Percentiles rank a stretch among this genome's conserved stretches.
Evolutionary conservation across 2,113 vertebrate genomes (phyloP).

Genomic region (Megaptera novaeangliae): DNA sequence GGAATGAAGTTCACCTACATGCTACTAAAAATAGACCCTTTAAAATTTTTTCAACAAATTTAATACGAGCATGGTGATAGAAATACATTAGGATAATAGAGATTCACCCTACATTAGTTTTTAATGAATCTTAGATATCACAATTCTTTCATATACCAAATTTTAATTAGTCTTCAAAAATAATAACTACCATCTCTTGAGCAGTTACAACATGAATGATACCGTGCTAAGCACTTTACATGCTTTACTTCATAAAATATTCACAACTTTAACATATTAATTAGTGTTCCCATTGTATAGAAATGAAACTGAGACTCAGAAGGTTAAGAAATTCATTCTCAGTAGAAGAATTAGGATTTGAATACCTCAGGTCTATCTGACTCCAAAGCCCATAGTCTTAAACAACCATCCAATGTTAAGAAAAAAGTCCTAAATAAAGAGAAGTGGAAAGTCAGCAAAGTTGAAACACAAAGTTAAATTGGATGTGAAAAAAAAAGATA

Average conservation of each 20-base stretch:
- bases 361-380: not conserved
- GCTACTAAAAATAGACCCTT: constrained; percentile 66
- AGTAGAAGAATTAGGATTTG: not conserved
- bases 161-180: constrained; percentile 75
- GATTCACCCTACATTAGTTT: constrained; percentile 76
- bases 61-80: constrained; percentile 67
- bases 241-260: not conserved
- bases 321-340: not conserved
- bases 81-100: constrained; percentile 75
- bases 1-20: constrained; percentile 58
- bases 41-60: constrained; percentile 75
- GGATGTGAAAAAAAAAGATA: not conserved
- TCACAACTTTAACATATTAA: not conserved
- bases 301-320: constrained; percentile 9
- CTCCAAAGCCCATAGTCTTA: not conserved
- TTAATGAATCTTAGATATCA: constrained; percentile 75
- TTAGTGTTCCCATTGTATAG: not conserved
- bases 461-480: not conserved
- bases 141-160: constrained; percentile 66
- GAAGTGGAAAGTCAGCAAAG: not conserved
- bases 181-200: constrained; percentile 57
- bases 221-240: not conserved
- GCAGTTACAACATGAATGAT: not conserved
- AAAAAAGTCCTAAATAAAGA: constrained; percentile 5
- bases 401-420: not conserved